Evolutionary conservation across 2,113 vertebrate species (phyloP), one percentile per base, ranked within the genome.

Genomic region (Argyrosomus japonicus): DNA sequence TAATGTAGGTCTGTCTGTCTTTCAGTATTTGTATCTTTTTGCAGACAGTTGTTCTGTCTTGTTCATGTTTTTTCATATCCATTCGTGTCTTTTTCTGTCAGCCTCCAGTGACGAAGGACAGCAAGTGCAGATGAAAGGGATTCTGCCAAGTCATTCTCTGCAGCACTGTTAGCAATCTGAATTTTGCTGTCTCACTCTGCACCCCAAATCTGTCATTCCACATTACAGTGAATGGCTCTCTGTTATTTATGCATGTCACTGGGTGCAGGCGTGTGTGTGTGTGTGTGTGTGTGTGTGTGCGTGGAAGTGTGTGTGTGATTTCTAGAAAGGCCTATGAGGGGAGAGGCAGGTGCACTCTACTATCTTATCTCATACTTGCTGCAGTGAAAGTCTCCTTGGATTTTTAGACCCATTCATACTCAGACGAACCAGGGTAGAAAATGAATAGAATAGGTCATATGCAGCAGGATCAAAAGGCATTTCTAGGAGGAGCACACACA

Each of bases 121-220:
- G 57, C 36, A 19, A 79, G 81, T 53, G 48, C 57, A 83, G 79
- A 81, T 63, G 51, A 83, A 75, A 81, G 61, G 32, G 57, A 77
- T 79, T 87, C 78, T 90, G 92, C 85, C 47, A 45, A 88, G 83
- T 93, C 90, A 90, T 80, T 77, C 80, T 81, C 85, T 87, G 71
- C 89, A 78, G 85, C 72, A 51, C 53, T 73, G 25, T 61, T 57
- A 62, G 58, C 56, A 63, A 82, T 82, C n/a, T 43, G 73, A 85
- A 84, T 87, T 89, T 81, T 81, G 91, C 89, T 88, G 85, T 86
- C 85, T 93, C 93, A 91, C 68, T 81, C 81, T 10, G 83, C 87
- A 86, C 82, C 83, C 90, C 74, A 79, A 80, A 90, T 93, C 84
- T 94, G 92, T 92, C 85, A 85, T 65, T 81, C 21, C 62, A 71